Conservation (phyloP, 2,113 vertebrate species). For the Sylvia atricapilla region DNA sequence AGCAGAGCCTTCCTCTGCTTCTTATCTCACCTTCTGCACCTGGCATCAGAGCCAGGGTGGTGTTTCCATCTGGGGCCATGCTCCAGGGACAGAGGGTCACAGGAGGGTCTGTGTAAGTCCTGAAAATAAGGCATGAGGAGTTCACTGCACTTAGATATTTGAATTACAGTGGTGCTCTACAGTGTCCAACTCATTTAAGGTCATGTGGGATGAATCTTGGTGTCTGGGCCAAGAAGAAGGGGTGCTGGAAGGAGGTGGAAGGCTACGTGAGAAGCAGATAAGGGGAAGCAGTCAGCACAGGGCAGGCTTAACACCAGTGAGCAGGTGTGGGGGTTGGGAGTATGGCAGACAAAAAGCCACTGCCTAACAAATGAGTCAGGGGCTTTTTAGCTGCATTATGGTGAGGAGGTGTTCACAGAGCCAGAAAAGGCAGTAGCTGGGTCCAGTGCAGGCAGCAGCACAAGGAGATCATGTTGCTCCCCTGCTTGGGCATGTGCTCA, state of each 20-base stretch:
- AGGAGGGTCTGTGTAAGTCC: background rate
- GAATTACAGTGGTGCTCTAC: background rate
- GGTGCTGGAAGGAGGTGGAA: background rate
- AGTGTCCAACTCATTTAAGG: background rate
- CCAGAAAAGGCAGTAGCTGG: background rate
- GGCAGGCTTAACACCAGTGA: background rate
- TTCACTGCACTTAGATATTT: background rate
- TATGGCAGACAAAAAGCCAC: background rate
- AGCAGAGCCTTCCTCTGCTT: background rate
- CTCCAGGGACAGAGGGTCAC: background rate
- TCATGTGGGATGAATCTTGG: background rate
- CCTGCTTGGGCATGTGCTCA: background rate
- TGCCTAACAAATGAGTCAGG: background rate
- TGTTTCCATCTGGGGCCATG: fast-evolving
- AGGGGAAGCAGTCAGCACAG: background rate
- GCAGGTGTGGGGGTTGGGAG: background rate
- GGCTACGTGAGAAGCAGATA: fast-evolving
- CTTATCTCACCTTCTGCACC: background rate
- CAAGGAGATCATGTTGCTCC: background rate
- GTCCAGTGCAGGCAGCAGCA: background rate
- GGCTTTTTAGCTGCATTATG: fast-evolving
- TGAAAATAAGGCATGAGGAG: background rate
- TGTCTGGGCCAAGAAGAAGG: background rate
- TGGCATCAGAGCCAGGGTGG: background rate
- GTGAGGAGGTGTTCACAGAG: background rate